A percentile compares a stretch with the other conserved stretches of the same genome.
phyloP scores from a whole-genome alignment of 2,797 vertebrate species.

The Podarcis lilfordi region DNA sequence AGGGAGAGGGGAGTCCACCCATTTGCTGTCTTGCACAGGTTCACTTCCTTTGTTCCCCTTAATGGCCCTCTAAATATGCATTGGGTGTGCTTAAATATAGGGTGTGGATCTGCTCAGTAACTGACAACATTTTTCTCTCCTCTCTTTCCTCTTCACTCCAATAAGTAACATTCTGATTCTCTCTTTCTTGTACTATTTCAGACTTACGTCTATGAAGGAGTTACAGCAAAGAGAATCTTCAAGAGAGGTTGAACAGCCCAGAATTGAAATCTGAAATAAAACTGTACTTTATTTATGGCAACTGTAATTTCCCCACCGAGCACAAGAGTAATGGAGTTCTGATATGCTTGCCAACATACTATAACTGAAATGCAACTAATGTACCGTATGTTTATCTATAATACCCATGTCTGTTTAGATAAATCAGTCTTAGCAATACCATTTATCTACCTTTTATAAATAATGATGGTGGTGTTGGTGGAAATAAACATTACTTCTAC shows the following conservation, averaged over 20 bases:
- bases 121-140: background rate
- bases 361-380: conserved; percentile 32
- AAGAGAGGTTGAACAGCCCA: conserved; percentile 80
- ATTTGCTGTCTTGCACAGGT: too few species aligned
- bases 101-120: background rate
- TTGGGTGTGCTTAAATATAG: too few species aligned
- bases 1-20: too few species aligned
- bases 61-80: too few species aligned
- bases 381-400: conserved; percentile 8
- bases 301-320: background rate
- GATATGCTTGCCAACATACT: conserved; percentile 15
- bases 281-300: background rate
- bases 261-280: background rate
- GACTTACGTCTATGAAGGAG: conserved; percentile 89
- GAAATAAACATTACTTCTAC: conserved; percentile 34
- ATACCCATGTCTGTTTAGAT: conserved; percentile 11
- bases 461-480: background rate
- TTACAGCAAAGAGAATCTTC: conserved; percentile 91
- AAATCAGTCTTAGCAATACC: background rate
- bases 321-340: background rate
- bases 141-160: background rate
- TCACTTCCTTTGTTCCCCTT: too few species aligned
- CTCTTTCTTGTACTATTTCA: conserved; percentile 70
- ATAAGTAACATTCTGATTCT: conserved; percentile 18
- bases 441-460: conserved; percentile 25